Evolutionary conservation across 2,797 vertebrate genomes (phyloP).

Genomic region (Acanthopagrus latus): DNA sequence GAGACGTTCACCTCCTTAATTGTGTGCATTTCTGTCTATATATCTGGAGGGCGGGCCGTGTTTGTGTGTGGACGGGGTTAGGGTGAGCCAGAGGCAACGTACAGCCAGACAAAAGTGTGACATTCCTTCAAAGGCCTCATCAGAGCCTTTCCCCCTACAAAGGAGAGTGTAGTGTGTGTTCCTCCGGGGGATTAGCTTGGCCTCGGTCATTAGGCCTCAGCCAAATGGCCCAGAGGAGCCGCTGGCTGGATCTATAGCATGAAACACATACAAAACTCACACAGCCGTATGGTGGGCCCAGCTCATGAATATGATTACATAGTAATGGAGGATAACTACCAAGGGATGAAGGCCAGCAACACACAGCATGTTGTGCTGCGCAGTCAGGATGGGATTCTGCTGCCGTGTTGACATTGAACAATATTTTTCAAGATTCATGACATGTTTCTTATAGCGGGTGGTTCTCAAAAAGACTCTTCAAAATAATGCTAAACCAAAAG

Average conservation of each 20-base stretch:
- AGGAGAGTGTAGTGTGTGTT: conserved; percentile 50
- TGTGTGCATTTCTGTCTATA: conserved; percentile 33
- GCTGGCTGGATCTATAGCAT: conserved; percentile 72
- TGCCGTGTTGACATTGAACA: conserved; percentile 3
- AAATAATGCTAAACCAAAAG: background rate
- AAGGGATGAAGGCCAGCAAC: conserved; percentile 58
- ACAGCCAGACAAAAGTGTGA: conserved; percentile 70
- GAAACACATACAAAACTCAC: conserved; percentile 69
- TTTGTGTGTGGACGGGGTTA: conserved; percentile 26
- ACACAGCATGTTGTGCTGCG: conserved; percentile 52
- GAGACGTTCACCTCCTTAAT: conserved; percentile 27
- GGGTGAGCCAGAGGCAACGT: conserved; percentile 65
- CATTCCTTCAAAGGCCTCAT: conserved; percentile 83
- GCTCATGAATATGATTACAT: conserved; percentile 84
- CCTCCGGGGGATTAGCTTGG: conserved; percentile 69
- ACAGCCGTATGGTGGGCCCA: conserved; percentile 69
- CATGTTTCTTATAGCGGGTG: background rate
- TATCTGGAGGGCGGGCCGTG: conserved; percentile 51
- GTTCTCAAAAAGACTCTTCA: background rate
- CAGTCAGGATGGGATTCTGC: conserved; percentile 23
- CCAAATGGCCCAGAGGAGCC: conserved; percentile 73
- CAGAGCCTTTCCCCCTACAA: conserved; percentile 62
- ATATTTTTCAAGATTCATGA: conserved; percentile 17
- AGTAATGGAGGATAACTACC: conserved; percentile 75
- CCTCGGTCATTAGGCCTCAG: conserved; percentile 79